These are phyloP conservation scores for Oscheius myriophilus DNA, from an alignment of 2,888 invertebrate species.

Conservation along the genomic window DNA sequence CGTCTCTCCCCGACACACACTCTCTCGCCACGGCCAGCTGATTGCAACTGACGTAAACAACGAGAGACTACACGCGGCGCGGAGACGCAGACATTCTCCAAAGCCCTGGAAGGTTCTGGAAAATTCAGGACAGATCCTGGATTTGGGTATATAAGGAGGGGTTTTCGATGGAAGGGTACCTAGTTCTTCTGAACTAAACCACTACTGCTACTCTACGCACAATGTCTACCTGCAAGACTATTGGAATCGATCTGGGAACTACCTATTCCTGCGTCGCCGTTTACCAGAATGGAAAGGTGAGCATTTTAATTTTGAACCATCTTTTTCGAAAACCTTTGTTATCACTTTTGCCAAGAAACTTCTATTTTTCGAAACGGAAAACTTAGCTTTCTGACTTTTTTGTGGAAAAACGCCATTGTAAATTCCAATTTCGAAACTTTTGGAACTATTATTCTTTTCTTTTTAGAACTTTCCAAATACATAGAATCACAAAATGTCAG, in stretches of 20 bases:
- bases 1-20: conserved; percentile 1
- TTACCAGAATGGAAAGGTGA: conserved; percentile 50
- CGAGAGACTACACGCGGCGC: background rate
- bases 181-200: conserved; percentile 12
- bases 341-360: background rate
- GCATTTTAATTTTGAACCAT: background rate
- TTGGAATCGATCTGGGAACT: conserved; percentile 56
- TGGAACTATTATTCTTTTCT: no score
- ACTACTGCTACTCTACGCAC: conserved; percentile 15
- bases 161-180: background rate
- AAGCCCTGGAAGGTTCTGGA: conserved; percentile 32
- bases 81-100: background rate
- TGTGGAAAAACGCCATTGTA: no score
- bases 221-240: conserved; percentile 55
- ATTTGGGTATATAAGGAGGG: conserved; percentile 34
- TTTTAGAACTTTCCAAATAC: no score
- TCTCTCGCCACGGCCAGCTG: conserved; percentile 1
- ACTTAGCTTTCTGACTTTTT: conserved; percentile 7
- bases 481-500: no score
- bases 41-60: no score
- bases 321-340: background rate
- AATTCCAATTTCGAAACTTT: no score
- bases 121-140: conserved; percentile 30
- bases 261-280: conserved; percentile 52
- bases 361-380: background rate